Base-by-base conservation (phyloP, 2,888 invertebrate species). In the Sylvicola cinctus region DNA sequence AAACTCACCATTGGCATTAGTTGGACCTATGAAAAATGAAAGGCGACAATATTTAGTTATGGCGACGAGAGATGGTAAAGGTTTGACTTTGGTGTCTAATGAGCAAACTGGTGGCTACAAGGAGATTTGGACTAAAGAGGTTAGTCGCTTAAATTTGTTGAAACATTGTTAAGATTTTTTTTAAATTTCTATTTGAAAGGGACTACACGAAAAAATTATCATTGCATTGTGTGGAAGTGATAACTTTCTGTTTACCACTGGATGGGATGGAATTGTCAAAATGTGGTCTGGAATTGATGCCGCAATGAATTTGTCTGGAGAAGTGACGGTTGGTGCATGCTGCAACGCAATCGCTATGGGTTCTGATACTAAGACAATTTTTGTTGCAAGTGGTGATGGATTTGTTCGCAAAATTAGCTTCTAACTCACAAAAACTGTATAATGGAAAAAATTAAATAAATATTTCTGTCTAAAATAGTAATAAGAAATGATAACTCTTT, bases 201-300 rank as follows among this genome's bases (percentile, higher is more conserved):
- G 55, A 36, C 51, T 52, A 14, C 58, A 58, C 38, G 53, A 55
- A 36, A 46, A 54, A 52, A 58, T 58, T 32, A 47, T 59, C 7
- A 57, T 50, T 35, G 43, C 48, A 12, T 46, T 58, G 31, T 50
- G 50, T 31, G 54, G 52, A 2, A 43, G 46, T 32, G 53, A 52
- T 1, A 39, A 43, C 13, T 31, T 35, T 26, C 31, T 58, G 16
- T 58, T 50, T 40, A 50, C 54, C 8, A 57, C 50, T 15, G 58
- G 58, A 28, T 58, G 51, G 36, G 58, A 59, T 40, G 54, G 49
- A 10, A 52, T 48, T 34, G 49, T 58, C 1, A 58, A 58, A 40
- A 51, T 49, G n/a, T 57, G 53, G 55, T 44, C 45, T 3, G 42
- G 49, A 17, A 41, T 55, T 25, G 49, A 44, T 3, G 35, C 46